Evolutionary conservation across 2,888 invertebrate species (phyloP).

Genomic region (Caenorhabditis plicata): DNA sequence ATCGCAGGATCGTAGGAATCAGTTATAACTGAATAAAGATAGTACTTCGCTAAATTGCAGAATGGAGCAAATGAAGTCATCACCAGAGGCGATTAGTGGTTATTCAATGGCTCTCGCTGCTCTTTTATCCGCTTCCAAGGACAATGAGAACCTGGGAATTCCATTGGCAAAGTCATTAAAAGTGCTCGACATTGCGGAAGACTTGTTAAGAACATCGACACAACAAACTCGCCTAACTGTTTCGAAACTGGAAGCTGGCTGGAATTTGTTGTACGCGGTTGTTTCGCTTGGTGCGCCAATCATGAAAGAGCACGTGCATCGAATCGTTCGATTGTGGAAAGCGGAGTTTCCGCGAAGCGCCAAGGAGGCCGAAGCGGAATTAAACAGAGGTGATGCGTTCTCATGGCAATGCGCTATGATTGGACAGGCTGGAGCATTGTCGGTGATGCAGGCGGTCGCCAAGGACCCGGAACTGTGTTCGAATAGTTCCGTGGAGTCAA

Average conservation of each 20-base stretch:
- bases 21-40: no score
- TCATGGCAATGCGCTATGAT: slow-evolving; percentile 92
- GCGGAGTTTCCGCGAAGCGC: slow-evolving; percentile 94
- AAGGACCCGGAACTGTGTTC: slow-evolving; percentile 33
- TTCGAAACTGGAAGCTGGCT: slow-evolving; percentile 93
- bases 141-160: slow-evolving; percentile 86
- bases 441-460: slow-evolving; percentile 68
- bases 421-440: slow-evolving; percentile 90
- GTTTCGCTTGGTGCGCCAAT: slow-evolving; percentile 80
- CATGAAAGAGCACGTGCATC: slow-evolving; percentile 74
- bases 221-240: slow-evolving; percentile 92
- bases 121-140: slow-evolving; percentile 77
- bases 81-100: slow-evolving; percentile 75
- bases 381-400: slow-evolving; percentile 79
- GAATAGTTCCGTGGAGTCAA: slow-evolving; percentile 30
- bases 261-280: slow-evolving; percentile 93
- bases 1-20: background rate
- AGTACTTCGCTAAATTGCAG: no score
- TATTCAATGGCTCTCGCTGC: slow-evolving; percentile 92
- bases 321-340: slow-evolving; percentile 92
- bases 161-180: slow-evolving; percentile 84
- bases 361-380: slow-evolving; percentile 95
- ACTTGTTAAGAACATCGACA: slow-evolving; percentile 88
- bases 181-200: slow-evolving; percentile 95
- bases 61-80: slow-evolving; percentile 84